Base-by-base conservation (phyloP, 2,113 vertebrate genomes). In the Suncus etruscus region DNA sequence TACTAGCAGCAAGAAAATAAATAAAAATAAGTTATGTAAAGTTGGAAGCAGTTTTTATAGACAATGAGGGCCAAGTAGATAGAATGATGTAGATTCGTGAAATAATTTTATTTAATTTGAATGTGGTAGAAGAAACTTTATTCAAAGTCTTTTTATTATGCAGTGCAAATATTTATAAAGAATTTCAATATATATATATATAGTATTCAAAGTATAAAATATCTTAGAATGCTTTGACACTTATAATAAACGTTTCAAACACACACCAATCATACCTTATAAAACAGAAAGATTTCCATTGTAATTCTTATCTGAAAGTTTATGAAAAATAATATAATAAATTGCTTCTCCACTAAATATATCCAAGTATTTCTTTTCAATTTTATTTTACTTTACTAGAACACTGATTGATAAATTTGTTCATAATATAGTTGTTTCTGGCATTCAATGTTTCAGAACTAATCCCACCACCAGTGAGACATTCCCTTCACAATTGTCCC, bases 1-100 rank as follows among this genome's bases (percentile, higher is more conserved):
- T 90, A 32, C 39, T 92, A 65, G 58, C 29, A 63, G 22, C 2
- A 72, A 82, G 61, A 50, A 76, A 83, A 78, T 31, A 47, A 51
- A 0, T 51, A 20, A 82, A 94, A 87, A 76, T 73, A 83, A 25
- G 66, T 94, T 63, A 76, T 91, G 70, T 87, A 87, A 74, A 29
- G 54, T 86, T 95, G 68, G 89, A 94, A 93, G 73, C 48, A 83
- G 65, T 85, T 91, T 58, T 90, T 92, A 76, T 11, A 61, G 15
- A 50, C n/a, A 94, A 80, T 61, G 29, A 80, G 45, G 73, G 31
- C n/a, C 78, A 86, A 94, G 61, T 31, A 91, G 91, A 86, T 8
- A 83, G 10, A 89, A 27, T 3, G 73, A 86, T 68, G 12, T 72
- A 79, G 29, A 86, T 90, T 86, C 0, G 66, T 65, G 27, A 92